A percentile compares a stretch with the other conserved stretches of the same genome.
Conservation (phyloP, 2,888 invertebrate genomes). For the Tetragonisca angustula region DNA sequence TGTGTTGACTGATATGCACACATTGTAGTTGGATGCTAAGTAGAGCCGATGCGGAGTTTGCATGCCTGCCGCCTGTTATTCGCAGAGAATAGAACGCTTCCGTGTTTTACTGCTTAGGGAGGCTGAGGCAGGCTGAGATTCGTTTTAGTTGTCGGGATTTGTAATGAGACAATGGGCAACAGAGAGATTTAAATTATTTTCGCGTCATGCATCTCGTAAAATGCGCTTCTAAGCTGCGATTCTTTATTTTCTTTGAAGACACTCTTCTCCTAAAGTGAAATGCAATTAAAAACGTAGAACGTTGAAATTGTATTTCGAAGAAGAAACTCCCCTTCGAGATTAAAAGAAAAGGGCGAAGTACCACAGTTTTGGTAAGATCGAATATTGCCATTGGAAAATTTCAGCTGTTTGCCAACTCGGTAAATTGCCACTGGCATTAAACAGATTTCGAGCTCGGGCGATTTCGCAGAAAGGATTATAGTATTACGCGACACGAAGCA, state of each 20-base stretch:
- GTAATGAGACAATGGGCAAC: not conserved
- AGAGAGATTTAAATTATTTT: not conserved
- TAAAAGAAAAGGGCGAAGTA: no score
- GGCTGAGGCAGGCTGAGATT: not conserved
- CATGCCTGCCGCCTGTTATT: not conserved
- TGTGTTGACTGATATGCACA: not conserved
- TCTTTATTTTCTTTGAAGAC: not conserved
- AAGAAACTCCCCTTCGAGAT: no score
- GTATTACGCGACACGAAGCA: constrained; percentile 9
- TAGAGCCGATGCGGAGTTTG: not conserved
- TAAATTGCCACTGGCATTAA: constrained; percentile 13
- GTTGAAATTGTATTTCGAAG: no score
- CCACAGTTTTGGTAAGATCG: not conserved
- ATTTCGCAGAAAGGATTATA: constrained; percentile 11
- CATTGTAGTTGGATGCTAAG: not conserved
- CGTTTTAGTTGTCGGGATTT: not conserved
- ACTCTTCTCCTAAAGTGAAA: no score
- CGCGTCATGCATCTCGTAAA: not conserved
- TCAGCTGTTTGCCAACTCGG: not conserved
- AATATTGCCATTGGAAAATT: not conserved
- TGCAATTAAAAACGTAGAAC: not conserved
- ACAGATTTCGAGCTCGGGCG: not conserved
- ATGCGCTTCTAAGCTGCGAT: not conserved
- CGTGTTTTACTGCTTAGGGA: not conserved
- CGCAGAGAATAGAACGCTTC: not conserved